Evolutionary conservation across 2,888 invertebrate genomes (phyloP).

Genomic region (Phyllotreta striolata): DNA sequence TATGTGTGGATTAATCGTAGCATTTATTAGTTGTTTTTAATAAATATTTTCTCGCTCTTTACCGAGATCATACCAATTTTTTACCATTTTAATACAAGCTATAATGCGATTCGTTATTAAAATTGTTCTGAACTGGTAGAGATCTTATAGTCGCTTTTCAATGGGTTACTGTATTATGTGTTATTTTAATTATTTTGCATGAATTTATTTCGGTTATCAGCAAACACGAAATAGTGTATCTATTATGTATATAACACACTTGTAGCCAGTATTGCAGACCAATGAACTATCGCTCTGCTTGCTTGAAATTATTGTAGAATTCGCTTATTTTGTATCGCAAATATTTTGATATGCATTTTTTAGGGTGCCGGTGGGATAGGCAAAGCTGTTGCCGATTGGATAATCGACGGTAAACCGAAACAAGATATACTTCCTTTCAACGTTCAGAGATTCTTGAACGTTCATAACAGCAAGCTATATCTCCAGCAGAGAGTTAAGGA

Average conservation of each 20-base stretch:
- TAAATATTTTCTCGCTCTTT: not conserved
- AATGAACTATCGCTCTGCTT: too few species aligned
- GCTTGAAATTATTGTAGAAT: not conserved
- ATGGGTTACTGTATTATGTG: not conserved
- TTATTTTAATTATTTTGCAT: slow-evolving; percentile 6
- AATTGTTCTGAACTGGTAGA: too few species aligned
- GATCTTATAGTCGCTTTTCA: not conserved
- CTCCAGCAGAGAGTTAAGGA: slow-evolving; percentile 71
- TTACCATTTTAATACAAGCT: not conserved
- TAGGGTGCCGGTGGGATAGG: slow-evolving; percentile 75
- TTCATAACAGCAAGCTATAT: slow-evolving; percentile 71
- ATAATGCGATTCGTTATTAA: not conserved
- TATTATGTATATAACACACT: too few species aligned
- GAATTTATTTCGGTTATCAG: too few species aligned
- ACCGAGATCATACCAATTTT: slow-evolving; percentile 3
- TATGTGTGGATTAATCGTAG: slow-evolving; percentile 7
- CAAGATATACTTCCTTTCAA: slow-evolving; percentile 70
- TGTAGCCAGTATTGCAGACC: too few species aligned
- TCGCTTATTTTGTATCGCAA: not conserved
- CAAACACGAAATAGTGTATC: too few species aligned
- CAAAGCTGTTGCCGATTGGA: slow-evolving; percentile 73
- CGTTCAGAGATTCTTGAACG: slow-evolving; percentile 70
- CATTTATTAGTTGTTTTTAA: too few species aligned
- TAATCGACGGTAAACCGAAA: slow-evolving; percentile 70
- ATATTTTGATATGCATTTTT: slow-evolving; percentile 4